Evolutionary conservation across 2,797 vertebrate species (phyloP), one percentile per base, ranked within the genome.

Genomic region (Limosa lapponica): DNA sequence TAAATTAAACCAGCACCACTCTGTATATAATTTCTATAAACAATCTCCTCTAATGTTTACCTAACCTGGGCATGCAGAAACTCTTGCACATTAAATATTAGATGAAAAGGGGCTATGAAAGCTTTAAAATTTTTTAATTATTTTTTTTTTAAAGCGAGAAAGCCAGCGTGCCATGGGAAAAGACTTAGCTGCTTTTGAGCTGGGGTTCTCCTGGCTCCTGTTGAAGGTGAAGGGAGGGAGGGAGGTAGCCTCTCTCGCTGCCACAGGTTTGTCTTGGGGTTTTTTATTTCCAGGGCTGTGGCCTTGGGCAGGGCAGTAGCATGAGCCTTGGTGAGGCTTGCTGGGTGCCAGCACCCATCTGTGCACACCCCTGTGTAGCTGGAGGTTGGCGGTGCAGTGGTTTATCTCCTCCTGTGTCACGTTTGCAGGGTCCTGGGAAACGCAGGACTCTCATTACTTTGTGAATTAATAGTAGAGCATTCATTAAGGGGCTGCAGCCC

Each of bases 1-100:
- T 94, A 95, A 94, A 97, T 96, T 79, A 93, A 97, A 82, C 89
- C 75, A 70, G 84, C 74, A 23, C 93, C 3, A 6, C 86, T 96
- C 83, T 94, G 96, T 96, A 5, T 97, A 96, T 97, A 91, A 97
- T 97, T 91, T 80, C 86, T 94, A 80, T 96, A 97, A 97, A 97
- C 96, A 92, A 82, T 87, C 93, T 94, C 86, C 81, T 61, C 82
- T 16, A 32, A 18, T 90, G 95, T 97, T 97, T 97, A 96, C 82
- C 79, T 93, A 96, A 92, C 87, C 94, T 89, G 95, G 91, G 62
- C 89, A 58, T 2, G 37, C 69, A 94, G 94, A 91, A 93, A 95
- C 75, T 78, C 90, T 93, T 2, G 6, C 81, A 93, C 8, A 1
- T 96, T 94, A 94, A 97, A 93, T 95, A 96, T 96, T 87, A 83